Evolutionary conservation across 2,797 vertebrate genomes (phyloP), one percentile per base, ranked within the genome.

Genomic region (Enoplosus armatus): DNA sequence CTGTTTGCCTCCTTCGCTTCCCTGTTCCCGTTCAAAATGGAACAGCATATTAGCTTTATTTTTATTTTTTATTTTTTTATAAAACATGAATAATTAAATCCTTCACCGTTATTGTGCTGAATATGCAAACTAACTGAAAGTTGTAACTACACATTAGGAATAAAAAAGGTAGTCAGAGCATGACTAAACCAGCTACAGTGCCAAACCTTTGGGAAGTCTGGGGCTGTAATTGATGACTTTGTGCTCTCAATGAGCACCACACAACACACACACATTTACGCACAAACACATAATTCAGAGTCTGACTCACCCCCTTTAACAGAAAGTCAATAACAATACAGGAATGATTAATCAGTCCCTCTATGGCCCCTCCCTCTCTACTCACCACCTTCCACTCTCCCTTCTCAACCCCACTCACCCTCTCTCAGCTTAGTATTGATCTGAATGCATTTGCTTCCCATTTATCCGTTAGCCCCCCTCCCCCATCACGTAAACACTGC

Each of bases 381-480:
- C 90, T 85, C 92, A 75, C 90, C 90, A 89, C 82, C 84, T 82
- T 85, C 79, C 85, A 90, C 84, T 89, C 89, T 88, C 82, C 75
- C 79, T 59, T 84, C 77, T 87, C 90, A 81, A 76, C 79, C 91
- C 84, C 75, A 75, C 83, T 91, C 87, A 62, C 92, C 79, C 88
- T 78, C 90, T 92, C 90, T 89, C 85, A 88, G 91, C 91, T 89
- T 84, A 75, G 87, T 96, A 96, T 96, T 92, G 95, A 96, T 96
- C 94, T 93, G 92, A 95, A 95, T 96, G 91, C 94, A 95, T 95
- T 96, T 96, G 94, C 93, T 83, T 94, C 91, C 93, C 92, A 95
- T 95, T 95, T 95, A 94, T 95, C 87, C 72, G 83, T 83, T 81
- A 86, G 70, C 71, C 78, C 78, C 82, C 87, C 78, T 79, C 84